Conservation (phyloP, 2,888 invertebrate genomes). For the Dryocosmus kuriphilus region DNA sequence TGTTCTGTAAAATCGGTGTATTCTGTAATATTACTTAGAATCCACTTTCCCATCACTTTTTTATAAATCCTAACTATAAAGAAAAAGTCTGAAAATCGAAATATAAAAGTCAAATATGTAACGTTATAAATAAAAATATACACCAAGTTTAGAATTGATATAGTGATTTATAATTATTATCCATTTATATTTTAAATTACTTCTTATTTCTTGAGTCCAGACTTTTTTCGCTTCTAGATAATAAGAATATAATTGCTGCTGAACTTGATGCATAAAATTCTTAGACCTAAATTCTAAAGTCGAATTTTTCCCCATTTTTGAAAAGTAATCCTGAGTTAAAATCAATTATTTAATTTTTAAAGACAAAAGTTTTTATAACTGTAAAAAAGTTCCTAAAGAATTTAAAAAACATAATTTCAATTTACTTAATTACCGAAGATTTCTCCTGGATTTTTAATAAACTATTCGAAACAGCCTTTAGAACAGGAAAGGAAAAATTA, state of each 20-base stretch:
- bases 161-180: not conserved
- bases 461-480: slow-evolving; percentile 43
- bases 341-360: not conserved
- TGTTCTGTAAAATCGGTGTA: not conserved
- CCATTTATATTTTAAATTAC: slow-evolving; percentile 12
- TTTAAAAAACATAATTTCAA: slow-evolving; percentile 32
- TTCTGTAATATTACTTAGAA: not conserved
- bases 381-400: not conserved
- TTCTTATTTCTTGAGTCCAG: slow-evolving; percentile 44
- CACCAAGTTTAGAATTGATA: too few species aligned
- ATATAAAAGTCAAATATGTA: not conserved
- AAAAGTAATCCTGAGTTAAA: not conserved
- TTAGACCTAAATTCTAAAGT: not conserved
- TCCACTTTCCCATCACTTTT: not conserved
- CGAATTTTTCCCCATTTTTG: not conserved
- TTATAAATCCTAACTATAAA: not conserved
- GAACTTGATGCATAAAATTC: not conserved
- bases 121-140: too few species aligned
- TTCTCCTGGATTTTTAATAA: slow-evolving; percentile 39
- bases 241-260: not conserved
- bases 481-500: slow-evolving; percentile 36
- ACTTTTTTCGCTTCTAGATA: not conserved
- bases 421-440: slow-evolving; percentile 24
- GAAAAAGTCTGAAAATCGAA: not conserved
- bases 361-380: not conserved